A percentile compares a stretch with the other conserved stretches of the same genome.
Evolutionary conservation across 2,888 invertebrate genomes (phyloP).

Genomic region (Ichneumoninae sp.): DNA sequence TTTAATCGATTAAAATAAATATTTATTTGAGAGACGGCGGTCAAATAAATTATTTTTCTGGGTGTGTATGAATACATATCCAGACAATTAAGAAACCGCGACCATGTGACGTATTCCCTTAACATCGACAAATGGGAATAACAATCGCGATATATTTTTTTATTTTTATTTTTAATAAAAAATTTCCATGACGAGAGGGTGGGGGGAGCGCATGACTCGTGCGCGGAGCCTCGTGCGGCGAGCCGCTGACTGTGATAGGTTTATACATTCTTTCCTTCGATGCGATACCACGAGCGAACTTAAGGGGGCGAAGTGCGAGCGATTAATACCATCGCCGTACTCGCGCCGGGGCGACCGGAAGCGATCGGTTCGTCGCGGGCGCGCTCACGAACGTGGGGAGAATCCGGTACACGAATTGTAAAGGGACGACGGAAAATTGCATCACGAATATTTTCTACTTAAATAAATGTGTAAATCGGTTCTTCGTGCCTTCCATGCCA

Average conservation of each 20-base stretch:
- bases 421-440: conserved; percentile 35
- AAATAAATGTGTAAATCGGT: conserved; percentile 48
- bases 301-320: conserved; percentile 1
- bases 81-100: too few species aligned
- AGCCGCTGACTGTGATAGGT: conserved; percentile 83
- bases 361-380: background rate
- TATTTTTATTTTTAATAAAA: background rate
- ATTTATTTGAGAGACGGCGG: too few species aligned
- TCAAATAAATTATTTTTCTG: conserved; percentile 1
- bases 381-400: background rate
- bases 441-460: conserved; percentile 62
- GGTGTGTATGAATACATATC: too few species aligned
- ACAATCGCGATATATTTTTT: conserved; percentile 4
- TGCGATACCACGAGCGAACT: conserved; percentile 46
- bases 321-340: background rate
- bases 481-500: conserved; percentile 66
- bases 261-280: conserved; percentile 77
- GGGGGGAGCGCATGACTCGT: conserved; percentile 6
- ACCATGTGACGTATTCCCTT: too few species aligned
- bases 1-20: too few species aligned
- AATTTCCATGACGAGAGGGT: background rate
- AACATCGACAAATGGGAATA: background rate
- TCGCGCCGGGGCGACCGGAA: background rate
- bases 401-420: conserved; percentile 27
- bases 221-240: conserved; percentile 70